These are phyloP conservation scores for Oenanthe oenanthe DNA, from an alignment of 2,113 vertebrate species.

Conservation along the genomic window DNA sequence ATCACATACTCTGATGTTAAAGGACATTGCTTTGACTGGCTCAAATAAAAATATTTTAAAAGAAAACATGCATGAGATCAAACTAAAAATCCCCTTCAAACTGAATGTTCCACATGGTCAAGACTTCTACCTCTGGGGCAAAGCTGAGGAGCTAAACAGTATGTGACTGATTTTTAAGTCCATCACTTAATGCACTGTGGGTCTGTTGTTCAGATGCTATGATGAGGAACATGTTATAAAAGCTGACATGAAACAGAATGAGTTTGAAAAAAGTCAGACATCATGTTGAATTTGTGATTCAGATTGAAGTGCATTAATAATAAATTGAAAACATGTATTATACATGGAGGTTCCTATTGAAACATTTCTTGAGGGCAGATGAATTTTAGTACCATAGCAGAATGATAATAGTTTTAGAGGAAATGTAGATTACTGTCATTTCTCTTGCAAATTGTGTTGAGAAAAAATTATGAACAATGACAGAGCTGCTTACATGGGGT, in stretches of 20 bases:
- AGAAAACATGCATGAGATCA: neutral
- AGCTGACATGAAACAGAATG: neutral
- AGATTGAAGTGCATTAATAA: constrained; percentile 62
- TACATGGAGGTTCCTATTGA: constrained; percentile 41
- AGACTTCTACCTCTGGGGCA: neutral
- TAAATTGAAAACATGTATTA: constrained; percentile 62
- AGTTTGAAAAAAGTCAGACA: constrained; percentile 34
- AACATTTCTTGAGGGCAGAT: constrained; percentile 43
- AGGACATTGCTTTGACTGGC: neutral
- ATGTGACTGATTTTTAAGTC: constrained; percentile 19
- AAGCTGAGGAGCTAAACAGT: neutral
- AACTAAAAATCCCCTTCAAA: neutral
- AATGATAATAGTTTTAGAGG: constrained; percentile 35
- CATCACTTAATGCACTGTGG: neutral
- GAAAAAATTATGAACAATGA: constrained; percentile 25
- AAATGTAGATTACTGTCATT: constrained; percentile 50
- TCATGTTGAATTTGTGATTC: constrained; percentile 50
- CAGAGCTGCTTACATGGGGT: neutral
- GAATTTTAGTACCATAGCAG: constrained; percentile 31
- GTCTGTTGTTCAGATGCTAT: neutral
- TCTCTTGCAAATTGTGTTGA: constrained; percentile 38
- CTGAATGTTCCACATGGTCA: neutral
- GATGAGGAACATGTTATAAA: neutral
- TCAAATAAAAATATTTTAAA: neutral
- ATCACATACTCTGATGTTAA: neutral